Evolutionary conservation across 2,888 invertebrate species (phyloP).

Genomic region (Apotomis turbidana): DNA sequence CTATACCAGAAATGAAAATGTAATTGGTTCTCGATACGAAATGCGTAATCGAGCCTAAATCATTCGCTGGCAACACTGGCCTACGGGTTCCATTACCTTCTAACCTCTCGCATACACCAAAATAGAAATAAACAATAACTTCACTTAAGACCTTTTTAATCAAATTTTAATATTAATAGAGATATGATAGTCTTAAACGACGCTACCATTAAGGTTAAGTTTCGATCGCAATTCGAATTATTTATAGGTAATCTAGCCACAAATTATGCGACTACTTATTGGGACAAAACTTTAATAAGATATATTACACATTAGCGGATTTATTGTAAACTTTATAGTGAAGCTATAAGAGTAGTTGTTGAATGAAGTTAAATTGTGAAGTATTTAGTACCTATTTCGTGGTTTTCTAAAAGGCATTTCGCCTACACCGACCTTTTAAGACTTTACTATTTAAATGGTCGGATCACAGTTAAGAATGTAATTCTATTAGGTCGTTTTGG

Average conservation of each 20-base stretch:
- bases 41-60: conserved; percentile 40
- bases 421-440: conserved; percentile 30
- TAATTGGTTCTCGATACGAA: conserved; percentile 33
- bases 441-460: not conserved
- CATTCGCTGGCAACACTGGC: conserved; percentile 30
- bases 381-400: conserved; percentile 12
- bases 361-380: not conserved
- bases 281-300: conserved; percentile 39
- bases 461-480: not conserved
- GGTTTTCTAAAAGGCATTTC: conserved; percentile 18
- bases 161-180: not conserved
- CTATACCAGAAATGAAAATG: conserved; percentile 34
- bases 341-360: not conserved
- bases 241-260: conserved; percentile 32
- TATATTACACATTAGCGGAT: conserved; percentile 20
- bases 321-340: not conserved
- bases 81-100: conserved; percentile 17
- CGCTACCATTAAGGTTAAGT: not conserved
- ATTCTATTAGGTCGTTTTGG: not conserved
- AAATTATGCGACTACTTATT: conserved; percentile 36
- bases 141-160: conserved; percentile 4
- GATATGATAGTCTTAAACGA: not conserved
- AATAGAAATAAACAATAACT: not conserved
- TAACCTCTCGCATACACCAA: not conserved
- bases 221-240: conserved; percentile 11